phyloP scores from a whole-genome alignment of 2,888 invertebrate species.

The Corbicula japonica region DNA sequence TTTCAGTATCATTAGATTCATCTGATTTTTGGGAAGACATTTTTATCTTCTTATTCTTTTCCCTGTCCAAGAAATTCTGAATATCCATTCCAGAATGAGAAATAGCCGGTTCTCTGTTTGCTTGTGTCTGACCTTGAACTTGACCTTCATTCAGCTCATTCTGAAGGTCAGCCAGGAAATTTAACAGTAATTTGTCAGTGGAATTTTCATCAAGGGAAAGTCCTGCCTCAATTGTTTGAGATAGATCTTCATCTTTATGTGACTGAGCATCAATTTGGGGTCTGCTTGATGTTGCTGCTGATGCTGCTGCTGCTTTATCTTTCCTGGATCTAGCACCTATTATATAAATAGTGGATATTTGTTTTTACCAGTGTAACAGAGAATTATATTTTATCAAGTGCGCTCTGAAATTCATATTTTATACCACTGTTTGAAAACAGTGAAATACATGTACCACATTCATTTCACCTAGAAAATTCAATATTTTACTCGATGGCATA shows the following conservation, averaged over 20 bases:
- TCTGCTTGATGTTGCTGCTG: too few species aligned
- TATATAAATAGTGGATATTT: not conserved
- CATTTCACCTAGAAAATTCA: too few species aligned
- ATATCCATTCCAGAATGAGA: constrained; percentile 29
- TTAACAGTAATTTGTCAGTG: constrained; percentile 56
- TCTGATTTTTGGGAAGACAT: too few species aligned
- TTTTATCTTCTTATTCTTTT: constrained; percentile 22
- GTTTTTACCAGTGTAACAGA: too few species aligned
- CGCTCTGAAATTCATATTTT: not conserved
- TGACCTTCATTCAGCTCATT: constrained; percentile 48
- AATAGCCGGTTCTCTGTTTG: not conserved
- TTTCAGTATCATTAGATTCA: constrained; percentile 3
- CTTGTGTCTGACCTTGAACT: not conserved
- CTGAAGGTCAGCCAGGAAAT: constrained; percentile 58
- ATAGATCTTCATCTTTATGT: not conserved
- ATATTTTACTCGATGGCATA: too few species aligned
- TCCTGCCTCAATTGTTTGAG: not conserved
- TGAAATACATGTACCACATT: not conserved
- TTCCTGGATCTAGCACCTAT: not conserved
- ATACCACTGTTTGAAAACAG: not conserved
- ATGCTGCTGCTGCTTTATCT: not conserved
- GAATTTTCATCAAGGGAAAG: constrained; percentile 30
- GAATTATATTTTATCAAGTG: not conserved
- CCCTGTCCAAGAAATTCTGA: constrained; percentile 37
- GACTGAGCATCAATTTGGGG: too few species aligned